Conservation (phyloP, 2,113 vertebrate genomes). For the Myrmecobius fasciatus region DNA sequence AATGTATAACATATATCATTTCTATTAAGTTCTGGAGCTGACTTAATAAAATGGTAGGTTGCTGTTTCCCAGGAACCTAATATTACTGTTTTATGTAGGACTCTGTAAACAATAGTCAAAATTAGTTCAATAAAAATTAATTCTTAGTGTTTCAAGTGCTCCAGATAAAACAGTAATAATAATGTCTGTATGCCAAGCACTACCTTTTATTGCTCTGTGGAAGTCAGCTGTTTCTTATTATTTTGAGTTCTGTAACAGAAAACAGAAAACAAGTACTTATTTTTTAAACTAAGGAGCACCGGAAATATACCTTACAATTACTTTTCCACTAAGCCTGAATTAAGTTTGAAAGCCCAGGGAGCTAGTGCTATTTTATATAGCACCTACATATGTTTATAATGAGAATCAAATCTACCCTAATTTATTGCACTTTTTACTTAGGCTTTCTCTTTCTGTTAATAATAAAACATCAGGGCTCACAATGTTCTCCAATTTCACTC, state of each 20-base stretch:
- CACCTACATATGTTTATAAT: accelerated
- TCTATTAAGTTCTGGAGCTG: constrained; percentile 14
- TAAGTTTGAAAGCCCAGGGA: constrained; percentile 24
- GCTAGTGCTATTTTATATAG: background rate
- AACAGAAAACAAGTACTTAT: background rate
- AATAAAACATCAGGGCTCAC: background rate
- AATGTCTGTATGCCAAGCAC: constrained; percentile 31
- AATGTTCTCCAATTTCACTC: background rate
- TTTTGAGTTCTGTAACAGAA: constrained; percentile 29
- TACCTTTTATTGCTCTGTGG: constrained; percentile 3
- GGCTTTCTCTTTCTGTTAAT: background rate
- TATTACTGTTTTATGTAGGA: constrained; percentile 15
- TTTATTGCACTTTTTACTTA: background rate
- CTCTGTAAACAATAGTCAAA: background rate
- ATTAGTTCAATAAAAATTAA: constrained; percentile 11
- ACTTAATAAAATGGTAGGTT: constrained; percentile 28
- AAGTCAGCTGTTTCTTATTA: background rate
- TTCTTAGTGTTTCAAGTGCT: constrained; percentile 38
- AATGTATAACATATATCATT: background rate
- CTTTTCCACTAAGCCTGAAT: constrained; percentile 33
- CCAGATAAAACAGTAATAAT: constrained; percentile 23
- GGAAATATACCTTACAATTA: constrained; percentile 28
- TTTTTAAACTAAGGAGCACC: constrained; percentile 34
- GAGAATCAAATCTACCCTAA: background rate
- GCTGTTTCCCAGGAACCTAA: background rate